Evolutionary conservation across 2,113 vertebrate genomes (phyloP), one percentile per base, ranked within the genome.

Genomic region (Ciconia maguari): DNA sequence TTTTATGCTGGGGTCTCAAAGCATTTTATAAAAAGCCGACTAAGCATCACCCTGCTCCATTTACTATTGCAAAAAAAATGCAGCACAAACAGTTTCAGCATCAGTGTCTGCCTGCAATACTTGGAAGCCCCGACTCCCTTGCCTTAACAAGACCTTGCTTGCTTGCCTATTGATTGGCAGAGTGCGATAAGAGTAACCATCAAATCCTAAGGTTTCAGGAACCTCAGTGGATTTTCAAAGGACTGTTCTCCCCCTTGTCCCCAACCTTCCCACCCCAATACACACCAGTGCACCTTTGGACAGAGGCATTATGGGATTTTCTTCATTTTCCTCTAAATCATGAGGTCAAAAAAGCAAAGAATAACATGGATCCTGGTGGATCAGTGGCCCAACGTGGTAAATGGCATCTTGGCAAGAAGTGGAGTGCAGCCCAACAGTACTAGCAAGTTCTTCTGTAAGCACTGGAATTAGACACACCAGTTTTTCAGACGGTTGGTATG

Each of bases 1-100:
- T 95, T 88, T 54, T 46, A 87, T 83, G 42, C 49, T 52, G 46
- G 42, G 24, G 79, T 94, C 82, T 88, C 92, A 89, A 91, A 87
- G 32, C 22, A 81, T 66, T 89, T 80, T 38, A 65, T 51, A 49
- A 89, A 44, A 84, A 89, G 74, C 46, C 26, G 32, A 68, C 19
- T 80, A 95, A 72, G 10, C 62, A 64, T 89, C 34, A 90, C 38
- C 30, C 44, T 84, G 52, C n/a, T 17, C 14, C 49, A 42, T 64
- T 64, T 64, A 41, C 26, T 29, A 19, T 29, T 41, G 26, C 2
- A 64, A 64, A 62, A 61, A 87, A 83, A 62, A 69, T 7, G 14
- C 20, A 70, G 19, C 19, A 54, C 69, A 41, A 68, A 72, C 34
- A 81, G 64, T 32, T 92, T 58, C 48, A 55, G 30, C 17, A 16